phyloP scores from a whole-genome alignment of 2,797 vertebrate genomes.

The Tokudaia tokunoshimensis region DNA sequence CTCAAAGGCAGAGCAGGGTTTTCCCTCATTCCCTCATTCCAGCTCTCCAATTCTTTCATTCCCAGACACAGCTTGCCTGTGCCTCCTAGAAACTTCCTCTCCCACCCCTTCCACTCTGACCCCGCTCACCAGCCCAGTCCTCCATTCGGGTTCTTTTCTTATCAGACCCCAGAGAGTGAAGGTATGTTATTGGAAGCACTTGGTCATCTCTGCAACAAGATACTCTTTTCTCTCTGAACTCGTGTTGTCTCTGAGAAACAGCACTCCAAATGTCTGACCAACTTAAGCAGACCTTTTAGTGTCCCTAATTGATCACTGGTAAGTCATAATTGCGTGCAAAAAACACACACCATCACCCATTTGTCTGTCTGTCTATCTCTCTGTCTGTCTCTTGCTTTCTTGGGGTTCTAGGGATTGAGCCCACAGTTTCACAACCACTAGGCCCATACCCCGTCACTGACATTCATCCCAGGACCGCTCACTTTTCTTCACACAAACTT shows the following conservation, averaged over 20 bases:
- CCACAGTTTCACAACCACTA: background rate
- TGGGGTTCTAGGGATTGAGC: background rate
- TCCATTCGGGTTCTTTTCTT: background rate
- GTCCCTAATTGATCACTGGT: background rate
- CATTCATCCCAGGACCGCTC: background rate
- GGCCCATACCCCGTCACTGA: background rate
- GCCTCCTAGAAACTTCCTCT: background rate
- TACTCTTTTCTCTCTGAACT: background rate
- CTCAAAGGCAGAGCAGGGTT: background rate
- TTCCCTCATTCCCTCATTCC: background rate
- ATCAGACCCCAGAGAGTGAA: background rate
- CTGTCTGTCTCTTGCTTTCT: background rate
- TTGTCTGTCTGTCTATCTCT: background rate
- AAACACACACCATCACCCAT: accelerated
- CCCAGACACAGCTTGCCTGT: background rate
- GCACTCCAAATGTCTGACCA: background rate
- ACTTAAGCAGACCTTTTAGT: background rate
- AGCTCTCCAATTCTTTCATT: background rate
- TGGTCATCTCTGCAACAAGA: background rate
- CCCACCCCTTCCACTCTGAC: background rate
- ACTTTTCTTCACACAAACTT: background rate
- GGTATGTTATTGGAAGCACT: background rate
- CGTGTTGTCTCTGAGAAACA: conserved; percentile 15
- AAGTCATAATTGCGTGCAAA: background rate
- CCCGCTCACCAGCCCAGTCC: background rate